phyloP scores from a whole-genome alignment of 2,888 invertebrate genomes.

The Ecliptopera silaceata region DNA sequence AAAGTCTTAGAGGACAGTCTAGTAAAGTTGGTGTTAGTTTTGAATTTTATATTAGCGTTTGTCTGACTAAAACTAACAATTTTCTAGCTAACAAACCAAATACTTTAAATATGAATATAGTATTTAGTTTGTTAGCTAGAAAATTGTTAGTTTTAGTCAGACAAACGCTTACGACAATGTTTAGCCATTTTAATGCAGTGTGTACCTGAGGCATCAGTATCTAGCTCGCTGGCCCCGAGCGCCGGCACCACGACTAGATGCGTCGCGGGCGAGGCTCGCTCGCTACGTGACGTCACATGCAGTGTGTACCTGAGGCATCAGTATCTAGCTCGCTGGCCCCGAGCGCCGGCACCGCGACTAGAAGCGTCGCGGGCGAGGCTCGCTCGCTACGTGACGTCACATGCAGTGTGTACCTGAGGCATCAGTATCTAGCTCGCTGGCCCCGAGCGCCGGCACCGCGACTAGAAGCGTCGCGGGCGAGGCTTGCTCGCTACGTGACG shows the following conservation, averaged over 20 bases:
- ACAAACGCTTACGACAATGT: too few species aligned
- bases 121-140: too few species aligned
- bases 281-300: background rate
- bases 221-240: conserved; percentile 23
- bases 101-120: too few species aligned
- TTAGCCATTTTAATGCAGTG: too few species aligned
- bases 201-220: conserved; percentile 24
- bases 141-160: too few species aligned
- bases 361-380: conserved; percentile 55
- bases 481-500: conserved; percentile 42
- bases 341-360: conserved; percentile 15
- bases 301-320: conserved; percentile 26
- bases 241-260: conserved; percentile 9
- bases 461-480: conserved; percentile 47
- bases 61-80: too few species aligned
- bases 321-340: conserved; percentile 21
- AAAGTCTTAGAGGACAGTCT: background rate
- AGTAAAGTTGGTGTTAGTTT: background rate
- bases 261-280: conserved; percentile 57
- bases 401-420: conserved; percentile 23
- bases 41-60: background rate
- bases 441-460: conserved; percentile 19
- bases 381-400: conserved; percentile 21
- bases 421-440: conserved; percentile 18
- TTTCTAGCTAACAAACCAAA: too few species aligned